Evolutionary conservation across 2,113 vertebrate genomes (phyloP).

Genomic region (Ammodytes marinus): DNA sequence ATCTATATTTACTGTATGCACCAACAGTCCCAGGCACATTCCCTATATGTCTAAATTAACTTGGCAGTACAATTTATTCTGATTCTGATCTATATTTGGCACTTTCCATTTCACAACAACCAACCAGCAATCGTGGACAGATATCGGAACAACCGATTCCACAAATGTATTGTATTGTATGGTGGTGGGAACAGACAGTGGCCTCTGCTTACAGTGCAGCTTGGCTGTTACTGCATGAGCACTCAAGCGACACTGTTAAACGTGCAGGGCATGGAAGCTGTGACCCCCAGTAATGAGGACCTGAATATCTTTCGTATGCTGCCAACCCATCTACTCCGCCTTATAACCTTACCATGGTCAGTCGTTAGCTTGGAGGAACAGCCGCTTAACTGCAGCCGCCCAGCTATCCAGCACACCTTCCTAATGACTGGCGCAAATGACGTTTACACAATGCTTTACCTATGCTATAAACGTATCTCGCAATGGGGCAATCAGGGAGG

Average conservation of each 20-base stretch:
- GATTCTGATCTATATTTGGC: background rate
- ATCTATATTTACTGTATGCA: too few species aligned
- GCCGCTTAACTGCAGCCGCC: conserved; percentile 55
- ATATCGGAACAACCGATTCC: conserved; percentile 28
- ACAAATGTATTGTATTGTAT: background rate
- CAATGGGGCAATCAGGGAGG: conserved; percentile 10
- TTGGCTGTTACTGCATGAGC: conserved; percentile 68
- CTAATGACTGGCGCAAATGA: conserved; percentile 45
- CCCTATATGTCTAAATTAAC: too few species aligned
- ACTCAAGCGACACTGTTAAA: conserved; percentile 68
- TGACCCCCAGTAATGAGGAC: conserved; percentile 76
- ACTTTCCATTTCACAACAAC: conserved; percentile 5
- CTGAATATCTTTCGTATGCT: conserved; percentile 72
- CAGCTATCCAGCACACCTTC: conserved; percentile 29
- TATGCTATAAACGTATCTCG: conserved; percentile 49
- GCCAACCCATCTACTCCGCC: conserved; percentile 62
- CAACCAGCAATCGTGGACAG: conserved; percentile 12
- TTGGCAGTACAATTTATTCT: too few species aligned
- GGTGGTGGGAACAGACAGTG: conserved; percentile 22
- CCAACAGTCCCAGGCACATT: too few species aligned
- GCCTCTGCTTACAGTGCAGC: conserved; percentile 69
- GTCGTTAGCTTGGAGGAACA: conserved; percentile 69
- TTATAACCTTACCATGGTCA: conserved; percentile 70
- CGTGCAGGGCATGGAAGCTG: conserved; percentile 56
- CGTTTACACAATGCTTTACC: conserved; percentile 48